Base-by-base conservation (phyloP, 2,888 invertebrate species). In the Drosophila lacicola region DNA sequence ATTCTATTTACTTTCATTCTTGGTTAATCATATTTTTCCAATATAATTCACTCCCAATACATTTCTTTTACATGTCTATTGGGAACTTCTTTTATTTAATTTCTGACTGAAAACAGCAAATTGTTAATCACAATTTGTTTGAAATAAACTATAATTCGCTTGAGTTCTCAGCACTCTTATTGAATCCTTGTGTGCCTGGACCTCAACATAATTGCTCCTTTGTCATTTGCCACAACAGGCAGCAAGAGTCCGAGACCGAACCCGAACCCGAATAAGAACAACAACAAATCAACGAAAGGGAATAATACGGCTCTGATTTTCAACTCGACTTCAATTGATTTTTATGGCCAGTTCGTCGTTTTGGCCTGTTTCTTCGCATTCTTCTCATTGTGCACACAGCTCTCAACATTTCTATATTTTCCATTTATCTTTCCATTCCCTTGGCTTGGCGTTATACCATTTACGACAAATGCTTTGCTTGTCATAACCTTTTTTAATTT, bases 271-370 rank as follows among this genome's bases (percentile, higher is more conserved):
- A 55, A 65, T 41, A 34, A 21, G 17, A 47, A 14, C 34, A 25
- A 56, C 29, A 60, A 56, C 33, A 64, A 64, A 33, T 25, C 51
- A 69, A 39, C 51, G 13, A 45, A 17, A 66, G 60, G 44, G 72
- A 77, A 78, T 74, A 78, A 78, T 86, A 77, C 82, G 87, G 71
- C 86, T 65, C 81, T 86, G 82, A 83, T 83, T 83, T 83, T 83
- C 87, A 79, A 81, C 87, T 86, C 87, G 82, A 83, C 82, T 83
- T 83, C 87, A 83, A 83, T 83, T 83, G 82, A 83, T 83, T 78
- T 77, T 77, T 78, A 77, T 77, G 70, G 78, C 77, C 76, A 74
- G 76, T 57, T 77, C 60, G 36, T 56, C 55, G 58, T 50, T 33
- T 53, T 72, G 57, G 49, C 60, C 62, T 46, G 39, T 68, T 47